Conservation (phyloP, 2,888 invertebrate species). For the Desoria tigrina region DNA sequence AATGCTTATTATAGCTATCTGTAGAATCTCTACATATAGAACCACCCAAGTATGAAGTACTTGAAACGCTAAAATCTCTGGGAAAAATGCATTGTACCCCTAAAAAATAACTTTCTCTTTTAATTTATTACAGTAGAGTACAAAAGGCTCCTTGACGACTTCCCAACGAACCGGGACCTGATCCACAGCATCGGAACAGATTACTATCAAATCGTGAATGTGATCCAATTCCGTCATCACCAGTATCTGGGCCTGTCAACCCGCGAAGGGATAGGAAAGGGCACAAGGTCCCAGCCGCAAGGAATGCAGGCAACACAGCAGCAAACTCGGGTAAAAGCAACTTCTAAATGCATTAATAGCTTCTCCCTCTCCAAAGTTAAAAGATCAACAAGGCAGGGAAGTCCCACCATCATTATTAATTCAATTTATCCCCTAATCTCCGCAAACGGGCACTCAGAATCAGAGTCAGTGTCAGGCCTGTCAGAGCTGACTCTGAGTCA, state of each 20-base stretch:
- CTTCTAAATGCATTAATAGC: conserved; percentile 9
- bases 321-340: conserved; percentile 40
- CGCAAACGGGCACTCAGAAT: conserved; percentile 8
- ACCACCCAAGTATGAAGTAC: background rate
- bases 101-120: too few relatives aligned
- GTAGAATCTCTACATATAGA: background rate
- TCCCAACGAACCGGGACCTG: conserved; percentile 88
- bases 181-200: conserved; percentile 87
- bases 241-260: conserved; percentile 75
- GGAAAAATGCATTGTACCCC: too few relatives aligned
- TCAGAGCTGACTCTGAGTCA: background rate
- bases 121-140: conserved; percentile 73
- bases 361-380: background rate
- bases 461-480: background rate
- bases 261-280: conserved; percentile 48
- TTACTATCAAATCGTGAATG: conserved; percentile 78
- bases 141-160: conserved; percentile 85
- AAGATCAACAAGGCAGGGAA: conserved; percentile 10
- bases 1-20: background rate
- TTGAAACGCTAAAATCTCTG: too few relatives aligned
- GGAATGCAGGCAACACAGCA: conserved; percentile 52
- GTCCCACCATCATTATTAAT: conserved; percentile 14
- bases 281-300: conserved; percentile 50
- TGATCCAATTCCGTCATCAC: conserved; percentile 89
- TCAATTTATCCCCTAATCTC: conserved; percentile 16